phyloP scores from a whole-genome alignment of 1,140 invertebrate genomes.

The Nebria ingens region DNA sequence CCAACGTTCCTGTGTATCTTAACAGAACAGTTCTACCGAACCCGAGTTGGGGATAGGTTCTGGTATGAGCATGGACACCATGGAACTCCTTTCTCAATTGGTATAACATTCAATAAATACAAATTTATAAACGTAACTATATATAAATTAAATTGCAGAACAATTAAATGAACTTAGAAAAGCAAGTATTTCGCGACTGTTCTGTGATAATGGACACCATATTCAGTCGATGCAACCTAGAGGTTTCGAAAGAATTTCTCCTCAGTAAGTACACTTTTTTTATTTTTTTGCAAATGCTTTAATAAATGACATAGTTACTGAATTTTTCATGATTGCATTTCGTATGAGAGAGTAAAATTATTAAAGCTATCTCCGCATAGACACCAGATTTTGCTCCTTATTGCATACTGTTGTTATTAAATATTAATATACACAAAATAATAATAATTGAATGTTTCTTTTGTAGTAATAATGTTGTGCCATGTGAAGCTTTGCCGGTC shows the following conservation, averaged over 20 bases:
- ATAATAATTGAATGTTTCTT: slow-evolving; percentile 15
- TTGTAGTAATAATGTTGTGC: slow-evolving; percentile 55
- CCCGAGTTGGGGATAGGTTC: slow-evolving; percentile 70
- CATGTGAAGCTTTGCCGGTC: slow-evolving; percentile 51
- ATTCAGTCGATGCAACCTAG: slow-evolving; percentile 61
- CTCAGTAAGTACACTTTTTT: slow-evolving; percentile 39
- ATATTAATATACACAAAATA: too few species aligned
- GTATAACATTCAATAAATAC: slow-evolving; percentile 39
- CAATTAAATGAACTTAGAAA: slow-evolving; percentile 65
- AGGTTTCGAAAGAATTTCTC: slow-evolving; percentile 48
- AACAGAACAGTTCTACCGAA: slow-evolving; percentile 76
- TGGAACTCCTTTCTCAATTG: slow-evolving; percentile 56
- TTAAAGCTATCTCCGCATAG: slow-evolving; percentile 9
- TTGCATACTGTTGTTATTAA: too few species aligned
- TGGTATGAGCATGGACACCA: slow-evolving; percentile 70
- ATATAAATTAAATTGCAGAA: slow-evolving; percentile 16
- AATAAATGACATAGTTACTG: slow-evolving; percentile 4
- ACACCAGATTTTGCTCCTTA: too few species aligned
- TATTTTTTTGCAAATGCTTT: background rate
- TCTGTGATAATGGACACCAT: slow-evolving; percentile 81
- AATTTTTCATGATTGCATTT: too few species aligned
- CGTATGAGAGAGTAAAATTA: too few species aligned
- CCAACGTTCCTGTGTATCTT: slow-evolving; percentile 89
- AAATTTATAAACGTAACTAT: slow-evolving; percentile 9
- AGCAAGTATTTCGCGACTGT: slow-evolving; percentile 62